phyloP scores from a whole-genome alignment of 1,140 invertebrate genomes.

The Acromyrmex heyeri region DNA sequence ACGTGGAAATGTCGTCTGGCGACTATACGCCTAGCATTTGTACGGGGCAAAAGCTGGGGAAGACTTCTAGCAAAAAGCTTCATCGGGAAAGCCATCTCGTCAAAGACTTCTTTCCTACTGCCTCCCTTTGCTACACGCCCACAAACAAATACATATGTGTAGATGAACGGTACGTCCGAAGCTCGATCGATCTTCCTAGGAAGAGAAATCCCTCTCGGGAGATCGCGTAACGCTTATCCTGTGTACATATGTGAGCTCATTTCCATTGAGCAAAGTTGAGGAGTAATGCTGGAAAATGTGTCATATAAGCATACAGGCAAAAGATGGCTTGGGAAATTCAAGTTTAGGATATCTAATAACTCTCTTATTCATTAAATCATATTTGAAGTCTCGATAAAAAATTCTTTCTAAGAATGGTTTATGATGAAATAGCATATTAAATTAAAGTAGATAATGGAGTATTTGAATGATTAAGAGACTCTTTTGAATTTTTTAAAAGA shows the following conservation, averaged over 20 bases:
- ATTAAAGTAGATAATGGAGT: background rate
- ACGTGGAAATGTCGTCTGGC: conserved; percentile 50
- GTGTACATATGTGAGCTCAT: conserved; percentile 53
- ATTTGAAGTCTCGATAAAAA: background rate
- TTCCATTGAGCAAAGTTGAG: conserved; percentile 54
- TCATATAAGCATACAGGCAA: conserved; percentile 30
- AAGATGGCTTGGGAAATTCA: background rate
- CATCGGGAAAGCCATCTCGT: conserved; percentile 63
- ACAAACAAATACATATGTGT: conserved; percentile 36
- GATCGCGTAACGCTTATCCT: conserved; percentile 56
- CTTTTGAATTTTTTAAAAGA: background rate
- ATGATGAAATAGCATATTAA: background rate
- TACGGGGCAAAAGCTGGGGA: conserved; percentile 53
- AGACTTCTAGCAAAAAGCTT: conserved; percentile 59
- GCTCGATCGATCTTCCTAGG: conserved; percentile 49
- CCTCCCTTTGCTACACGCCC: conserved; percentile 31
- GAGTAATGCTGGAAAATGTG: conserved; percentile 31
- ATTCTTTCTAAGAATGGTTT: background rate
- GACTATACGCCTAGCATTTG: conserved; percentile 47
- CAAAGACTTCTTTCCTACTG: conserved; percentile 59
- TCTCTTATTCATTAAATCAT: conserved; percentile 20
- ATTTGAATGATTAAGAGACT: background rate
- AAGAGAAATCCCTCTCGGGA: conserved; percentile 51
- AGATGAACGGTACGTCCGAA: conserved; percentile 33
- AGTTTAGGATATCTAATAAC: background rate